Evolutionary conservation across 2,888 invertebrate genomes (phyloP), one percentile per base, ranked within the genome.

Genomic region (Harpalus rubripes): DNA sequence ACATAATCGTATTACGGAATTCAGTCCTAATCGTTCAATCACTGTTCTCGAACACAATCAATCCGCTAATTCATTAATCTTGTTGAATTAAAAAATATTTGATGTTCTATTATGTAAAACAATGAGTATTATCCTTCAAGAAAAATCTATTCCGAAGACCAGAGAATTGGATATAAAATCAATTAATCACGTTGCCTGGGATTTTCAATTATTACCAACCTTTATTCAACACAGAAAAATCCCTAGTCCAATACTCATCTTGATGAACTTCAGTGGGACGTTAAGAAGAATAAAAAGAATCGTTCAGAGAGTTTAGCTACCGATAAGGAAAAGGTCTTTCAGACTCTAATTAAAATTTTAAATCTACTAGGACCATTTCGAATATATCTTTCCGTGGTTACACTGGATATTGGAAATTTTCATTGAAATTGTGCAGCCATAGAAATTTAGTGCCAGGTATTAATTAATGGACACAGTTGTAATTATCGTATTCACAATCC

Each of bases 181-280:
- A 58, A 78, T 78, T 78, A 78, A 78, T 78, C 78, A 78, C 56
- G 32, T 56, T 32, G 78, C 56, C 32, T 44, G 72, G 44, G 44
- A 74, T 58, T 78, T 78, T 78, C 78, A 78, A 78, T 78, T 78
- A 78, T 58, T 78, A 58, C 78, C 78, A 78, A 78, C 58, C 78
- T 78, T 78, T 78, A 78, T 78, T 78, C 78, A 58, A 58, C 58
- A 58, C 56, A 78, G 56, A 78, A 78, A 78, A 58, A 78, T 58
- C 26, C 26, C 15, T 32, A 78, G 41, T 58, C 22, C 56, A 78
- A 78, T 58, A 78, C 78, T 78, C 26, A 78, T 78, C 58, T 58
- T 78, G 78, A 58, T 78, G 78, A 78, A 78, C 56, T 78, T 78
- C 78, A 26, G 12, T 12, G 22, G 8, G 18, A n/a, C 15, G 78